A percentile compares a stretch with the other conserved stretches of the same genome.
Conservation (phyloP, 2,888 invertebrate genomes). For the Ctena decussata region DNA sequence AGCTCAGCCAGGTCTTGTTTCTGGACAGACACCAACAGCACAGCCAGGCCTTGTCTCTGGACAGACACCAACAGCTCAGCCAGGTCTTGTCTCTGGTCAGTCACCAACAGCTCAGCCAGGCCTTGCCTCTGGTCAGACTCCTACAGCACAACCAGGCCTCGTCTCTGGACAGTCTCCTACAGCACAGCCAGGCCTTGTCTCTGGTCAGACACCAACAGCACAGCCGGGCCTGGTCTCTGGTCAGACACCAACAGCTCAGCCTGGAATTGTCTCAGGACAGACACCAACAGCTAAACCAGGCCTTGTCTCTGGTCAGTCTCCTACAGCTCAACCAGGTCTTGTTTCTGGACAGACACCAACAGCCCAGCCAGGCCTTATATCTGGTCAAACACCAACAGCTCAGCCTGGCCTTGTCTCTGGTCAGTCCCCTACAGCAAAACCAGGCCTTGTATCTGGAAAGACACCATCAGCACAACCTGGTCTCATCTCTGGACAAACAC, state of each 20-base stretch:
- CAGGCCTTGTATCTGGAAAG: background rate
- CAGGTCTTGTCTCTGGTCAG: conserved; percentile 13
- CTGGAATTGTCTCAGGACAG: background rate
- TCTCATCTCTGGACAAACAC: background rate
- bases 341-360: conserved; percentile 1
- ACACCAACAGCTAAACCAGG: background rate
- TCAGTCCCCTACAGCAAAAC: background rate
- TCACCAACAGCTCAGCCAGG: conserved; percentile 58
- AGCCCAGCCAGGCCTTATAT: background rate
- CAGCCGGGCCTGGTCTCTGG: background rate
- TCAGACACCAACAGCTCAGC: background rate
- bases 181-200: background rate
- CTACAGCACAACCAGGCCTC: conserved; percentile 34
- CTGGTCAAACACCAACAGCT: background rate
- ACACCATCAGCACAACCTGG: background rate
- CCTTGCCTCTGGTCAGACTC: conserved; percentile 34
- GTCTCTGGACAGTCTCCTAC: background rate
- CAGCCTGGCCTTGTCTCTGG: background rate
- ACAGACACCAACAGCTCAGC: conserved; percentile 56
- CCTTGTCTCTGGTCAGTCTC: background rate
- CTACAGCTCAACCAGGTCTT: conserved; percentile 1
- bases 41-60: conserved; percentile 37
- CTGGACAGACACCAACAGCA: conserved; percentile 53
- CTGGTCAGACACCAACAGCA: background rate
- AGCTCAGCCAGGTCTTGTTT: conserved; percentile 9